Evolutionary conservation across 2,888 invertebrate genomes (phyloP).

Genomic region (Coelinius sp.): DNA sequence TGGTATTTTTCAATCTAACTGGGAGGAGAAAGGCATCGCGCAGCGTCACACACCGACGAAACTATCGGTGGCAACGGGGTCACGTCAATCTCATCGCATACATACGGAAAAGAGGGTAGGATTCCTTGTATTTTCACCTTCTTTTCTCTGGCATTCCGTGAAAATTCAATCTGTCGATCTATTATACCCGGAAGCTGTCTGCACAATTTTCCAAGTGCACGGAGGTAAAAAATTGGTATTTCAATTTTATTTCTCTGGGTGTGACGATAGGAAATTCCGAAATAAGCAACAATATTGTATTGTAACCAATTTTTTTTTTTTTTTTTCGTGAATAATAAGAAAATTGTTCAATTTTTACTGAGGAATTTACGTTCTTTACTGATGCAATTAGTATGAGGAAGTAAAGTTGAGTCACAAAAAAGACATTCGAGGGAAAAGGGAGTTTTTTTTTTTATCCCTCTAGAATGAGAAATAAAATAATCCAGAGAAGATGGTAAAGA

Average conservation of each 20-base stretch:
- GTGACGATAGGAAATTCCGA: background rate
- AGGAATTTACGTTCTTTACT: background rate
- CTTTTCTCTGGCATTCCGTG: constrained; percentile 6
- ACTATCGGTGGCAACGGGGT: constrained; percentile 24
- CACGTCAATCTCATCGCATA: constrained; percentile 23
- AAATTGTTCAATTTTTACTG: background rate
- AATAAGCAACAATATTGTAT: background rate
- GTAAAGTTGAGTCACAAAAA: background rate
- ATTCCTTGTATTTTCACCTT: constrained; percentile 22
- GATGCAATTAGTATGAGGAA: background rate
- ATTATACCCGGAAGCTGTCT: constrained; percentile 20
- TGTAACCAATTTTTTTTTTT: background rate
- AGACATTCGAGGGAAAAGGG: background rate
- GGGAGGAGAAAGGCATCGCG: background rate
- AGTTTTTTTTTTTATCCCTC: background rate
- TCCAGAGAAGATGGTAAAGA: background rate
- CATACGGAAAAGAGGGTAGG: background rate
- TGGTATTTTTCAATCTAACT: constrained; percentile 16
- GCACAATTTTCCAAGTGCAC: constrained; percentile 13
- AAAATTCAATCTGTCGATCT: constrained; percentile 30
- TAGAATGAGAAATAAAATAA: constrained; percentile 14
- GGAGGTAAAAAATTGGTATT: constrained; percentile 17
- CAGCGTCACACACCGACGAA: constrained; percentile 8
- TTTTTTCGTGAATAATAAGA: background rate
- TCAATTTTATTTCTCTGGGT: background rate